Percentiles rank a stretch among this genome's conserved stretches.
These are phyloP conservation scores for Pangasius djambal DNA, from an alignment of 2,797 vertebrate species.

Conservation along the genomic window DNA sequence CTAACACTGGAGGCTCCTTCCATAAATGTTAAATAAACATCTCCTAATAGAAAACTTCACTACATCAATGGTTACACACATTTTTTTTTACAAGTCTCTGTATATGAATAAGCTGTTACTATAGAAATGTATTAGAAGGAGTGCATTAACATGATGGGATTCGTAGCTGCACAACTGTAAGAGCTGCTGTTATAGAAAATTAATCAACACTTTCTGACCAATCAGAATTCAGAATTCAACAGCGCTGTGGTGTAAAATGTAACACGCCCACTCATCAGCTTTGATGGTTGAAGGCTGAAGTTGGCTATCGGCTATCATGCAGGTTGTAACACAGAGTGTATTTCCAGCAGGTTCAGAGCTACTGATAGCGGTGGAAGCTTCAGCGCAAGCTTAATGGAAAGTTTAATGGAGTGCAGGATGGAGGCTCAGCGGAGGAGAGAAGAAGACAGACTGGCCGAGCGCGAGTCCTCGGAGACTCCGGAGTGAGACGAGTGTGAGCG, in stretches of 20 bases:
- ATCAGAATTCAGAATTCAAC: background rate
- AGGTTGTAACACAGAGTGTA: background rate
- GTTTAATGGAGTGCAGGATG: constrained; percentile 54
- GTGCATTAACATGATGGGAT: background rate
- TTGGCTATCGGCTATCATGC: background rate
- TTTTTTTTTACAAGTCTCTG: background rate
- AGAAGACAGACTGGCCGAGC: constrained; percentile 49
- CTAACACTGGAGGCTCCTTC: background rate
- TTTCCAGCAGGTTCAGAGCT: constrained; percentile 37
- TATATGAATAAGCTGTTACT: background rate
- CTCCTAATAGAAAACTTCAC: too few species aligned
- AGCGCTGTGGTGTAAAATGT: background rate
- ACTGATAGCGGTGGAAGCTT: background rate
- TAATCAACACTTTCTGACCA: background rate
- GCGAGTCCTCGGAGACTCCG: constrained; percentile 37
- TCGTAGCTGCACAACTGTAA: too few species aligned
- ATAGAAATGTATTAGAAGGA: background rate
- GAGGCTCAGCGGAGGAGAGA: constrained; percentile 49
- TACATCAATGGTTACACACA: too few species aligned
- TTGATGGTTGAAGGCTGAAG: background rate
- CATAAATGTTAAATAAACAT: too few species aligned
- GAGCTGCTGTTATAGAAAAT: background rate
- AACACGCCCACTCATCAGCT: background rate
- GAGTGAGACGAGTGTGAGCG: constrained; percentile 41
- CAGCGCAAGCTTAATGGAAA: constrained; percentile 42